phyloP scores from a whole-genome alignment of 2,113 vertebrate genomes.

The Phyllopteryx taeniolatus region DNA sequence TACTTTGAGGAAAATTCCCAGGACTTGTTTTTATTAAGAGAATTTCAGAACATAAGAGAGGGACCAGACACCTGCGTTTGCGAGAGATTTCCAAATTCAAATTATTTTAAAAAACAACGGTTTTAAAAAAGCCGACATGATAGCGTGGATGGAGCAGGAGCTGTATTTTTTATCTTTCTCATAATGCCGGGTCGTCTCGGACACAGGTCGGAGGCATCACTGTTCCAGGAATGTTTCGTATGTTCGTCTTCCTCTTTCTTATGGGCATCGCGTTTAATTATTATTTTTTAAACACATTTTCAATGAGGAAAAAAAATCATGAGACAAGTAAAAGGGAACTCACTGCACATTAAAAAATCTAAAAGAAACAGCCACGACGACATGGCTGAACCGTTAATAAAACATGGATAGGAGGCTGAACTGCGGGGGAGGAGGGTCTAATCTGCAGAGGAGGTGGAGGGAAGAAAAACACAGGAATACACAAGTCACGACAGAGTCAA shows the following conservation, averaged over 20 bases:
- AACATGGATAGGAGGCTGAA: constrained; percentile 64
- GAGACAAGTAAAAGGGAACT: constrained; percentile 66
- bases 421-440: constrained; percentile 47
- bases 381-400: constrained; percentile 70
- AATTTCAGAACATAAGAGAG: constrained; percentile 80
- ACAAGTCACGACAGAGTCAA: constrained; percentile 72
- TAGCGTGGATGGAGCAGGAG: constrained; percentile 66
- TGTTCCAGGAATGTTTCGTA: constrained; percentile 76
- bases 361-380: constrained; percentile 69
- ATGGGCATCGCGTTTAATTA: constrained; percentile 71
- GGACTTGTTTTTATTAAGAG: constrained; percentile 81
- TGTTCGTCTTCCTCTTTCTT: constrained; percentile 77
- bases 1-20: constrained; percentile 79
- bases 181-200: constrained; percentile 65
- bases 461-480: constrained; percentile 62
- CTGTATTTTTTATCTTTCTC: constrained; percentile 44
- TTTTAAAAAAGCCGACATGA: constrained; percentile 73
- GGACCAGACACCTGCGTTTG: constrained; percentile 77
- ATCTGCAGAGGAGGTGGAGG: constrained; percentile 31
- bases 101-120: constrained; percentile 28
- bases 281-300: constrained; percentile 62
- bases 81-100: constrained; percentile 71
- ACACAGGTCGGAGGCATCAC: constrained; percentile 64
- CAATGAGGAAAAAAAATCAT: constrained; percentile 57
- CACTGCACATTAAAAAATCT: constrained; percentile 76